phyloP scores from a whole-genome alignment of 1,140 invertebrate genomes.

The Zophobas atratus region DNA sequence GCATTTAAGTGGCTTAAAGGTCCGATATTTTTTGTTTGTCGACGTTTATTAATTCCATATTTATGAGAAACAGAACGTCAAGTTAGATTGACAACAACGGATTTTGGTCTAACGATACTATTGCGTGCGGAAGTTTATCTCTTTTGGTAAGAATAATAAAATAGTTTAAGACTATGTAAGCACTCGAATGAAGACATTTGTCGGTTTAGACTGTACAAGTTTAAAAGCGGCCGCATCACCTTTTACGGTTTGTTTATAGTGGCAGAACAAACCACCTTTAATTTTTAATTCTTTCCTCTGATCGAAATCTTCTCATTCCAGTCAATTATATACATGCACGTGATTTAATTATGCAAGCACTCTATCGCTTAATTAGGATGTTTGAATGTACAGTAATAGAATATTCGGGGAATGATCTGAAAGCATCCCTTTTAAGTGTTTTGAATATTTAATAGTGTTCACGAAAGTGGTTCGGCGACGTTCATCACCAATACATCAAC shows the following conservation, averaged over 20 bases:
- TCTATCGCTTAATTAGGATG: constrained; percentile 51
- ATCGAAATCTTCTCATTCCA: neutral
- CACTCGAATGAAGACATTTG: no score
- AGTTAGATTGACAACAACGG: neutral
- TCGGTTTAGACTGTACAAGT: neutral
- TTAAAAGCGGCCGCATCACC: neutral
- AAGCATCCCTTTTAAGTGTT: constrained; percentile 59
- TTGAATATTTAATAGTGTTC: constrained; percentile 58
- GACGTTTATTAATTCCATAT: constrained; percentile 8
- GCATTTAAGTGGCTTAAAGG: constrained; percentile 7
- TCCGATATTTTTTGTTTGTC: neutral
- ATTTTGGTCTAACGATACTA: neutral
- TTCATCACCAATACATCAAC: constrained; percentile 43
- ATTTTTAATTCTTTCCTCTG: neutral
- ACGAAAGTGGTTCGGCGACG: constrained; percentile 46
- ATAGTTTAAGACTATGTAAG: no score
- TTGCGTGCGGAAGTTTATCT: neutral
- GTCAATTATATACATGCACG: constrained; percentile 26
- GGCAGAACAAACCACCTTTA: no score
- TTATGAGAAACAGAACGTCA: constrained; percentile 1
- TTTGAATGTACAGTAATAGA: constrained; percentile 55
- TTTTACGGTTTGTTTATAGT: no score
- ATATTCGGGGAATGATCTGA: constrained; percentile 53
- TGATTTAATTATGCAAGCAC: constrained; percentile 38
- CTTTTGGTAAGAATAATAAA: no score